These are phyloP conservation scores for Hermodice carunculata DNA, from an alignment of 2,888 invertebrate species.

Conservation along the genomic window DNA sequence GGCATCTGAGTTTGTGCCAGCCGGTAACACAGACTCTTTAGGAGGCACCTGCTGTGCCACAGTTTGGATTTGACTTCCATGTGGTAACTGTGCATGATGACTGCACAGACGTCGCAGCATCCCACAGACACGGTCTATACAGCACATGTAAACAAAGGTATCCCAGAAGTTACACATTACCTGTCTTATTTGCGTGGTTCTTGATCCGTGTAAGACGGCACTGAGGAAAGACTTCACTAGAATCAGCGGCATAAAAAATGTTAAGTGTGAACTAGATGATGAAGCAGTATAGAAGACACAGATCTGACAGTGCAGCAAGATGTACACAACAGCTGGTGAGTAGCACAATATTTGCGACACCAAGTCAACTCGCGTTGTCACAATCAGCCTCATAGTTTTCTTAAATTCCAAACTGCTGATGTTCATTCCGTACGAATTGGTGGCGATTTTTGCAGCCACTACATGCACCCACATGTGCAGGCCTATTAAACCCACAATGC, in stretches of 20 bases:
- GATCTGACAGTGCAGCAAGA: conserved; percentile 39
- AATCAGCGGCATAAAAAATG: conserved; percentile 9
- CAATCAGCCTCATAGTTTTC: neutral
- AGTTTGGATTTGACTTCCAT: too few relatives aligned
- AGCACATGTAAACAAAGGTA: too few relatives aligned
- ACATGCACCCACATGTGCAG: conserved; percentile 5
- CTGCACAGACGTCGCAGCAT: too few relatives aligned
- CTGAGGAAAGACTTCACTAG: neutral
- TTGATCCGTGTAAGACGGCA: conserved; percentile 1
- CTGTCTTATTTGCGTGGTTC: conserved; percentile 13
- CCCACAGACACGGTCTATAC: too few relatives aligned
- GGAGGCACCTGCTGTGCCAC: too few relatives aligned
- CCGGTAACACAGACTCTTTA: too few relatives aligned
- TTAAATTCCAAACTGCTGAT: conserved; percentile 3
- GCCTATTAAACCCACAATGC: neutral
- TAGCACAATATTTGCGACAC: conserved; percentile 45
- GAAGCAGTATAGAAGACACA: conserved; percentile 17
- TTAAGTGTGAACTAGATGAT: too few relatives aligned
- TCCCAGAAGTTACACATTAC: neutral
- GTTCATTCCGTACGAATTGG: neutral
- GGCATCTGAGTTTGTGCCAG: too few relatives aligned
- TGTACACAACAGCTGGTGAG: conserved; percentile 47
- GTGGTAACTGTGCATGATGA: too few relatives aligned
- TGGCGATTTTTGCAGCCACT: neutral
- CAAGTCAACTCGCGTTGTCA: conserved; percentile 41